phyloP scores from a whole-genome alignment of 2,797 vertebrate species.

The Enteromius treurensis region DNA sequence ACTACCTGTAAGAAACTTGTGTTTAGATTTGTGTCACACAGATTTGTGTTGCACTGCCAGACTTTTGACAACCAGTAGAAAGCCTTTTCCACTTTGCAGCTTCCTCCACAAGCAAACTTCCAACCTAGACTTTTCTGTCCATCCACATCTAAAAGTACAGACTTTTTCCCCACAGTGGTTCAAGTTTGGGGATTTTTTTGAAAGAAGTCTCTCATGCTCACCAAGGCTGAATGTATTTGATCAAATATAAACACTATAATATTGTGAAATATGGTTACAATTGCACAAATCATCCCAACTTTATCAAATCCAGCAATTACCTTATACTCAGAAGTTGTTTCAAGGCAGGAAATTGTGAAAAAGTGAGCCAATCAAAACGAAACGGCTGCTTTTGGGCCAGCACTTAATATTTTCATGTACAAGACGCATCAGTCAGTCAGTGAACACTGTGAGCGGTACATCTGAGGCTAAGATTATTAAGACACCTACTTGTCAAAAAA shows the following conservation, averaged over 20 bases:
- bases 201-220: neutral
- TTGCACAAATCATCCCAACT: neutral
- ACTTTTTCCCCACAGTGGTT: neutral
- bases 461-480: neutral
- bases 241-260: neutral
- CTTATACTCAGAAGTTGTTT: neutral
- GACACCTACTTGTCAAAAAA: conserved; percentile 1
- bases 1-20: neutral
- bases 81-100: neutral
- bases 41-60: neutral
- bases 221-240: neutral
- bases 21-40: neutral
- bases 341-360: neutral
- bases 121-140: neutral
- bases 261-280: neutral
- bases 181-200: neutral
- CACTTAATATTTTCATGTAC: neutral
- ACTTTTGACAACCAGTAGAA: neutral
- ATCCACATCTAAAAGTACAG: neutral
- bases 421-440: neutral
- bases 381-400: neutral
- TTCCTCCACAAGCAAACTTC: neutral
- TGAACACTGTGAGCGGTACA: neutral
- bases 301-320: neutral
- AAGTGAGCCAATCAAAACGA: neutral